Percentiles rank a stretch among this genome's conserved stretches.
Evolutionary conservation across 2,888 invertebrate genomes (phyloP).

Genomic region (Clanis bilineata): DNA sequence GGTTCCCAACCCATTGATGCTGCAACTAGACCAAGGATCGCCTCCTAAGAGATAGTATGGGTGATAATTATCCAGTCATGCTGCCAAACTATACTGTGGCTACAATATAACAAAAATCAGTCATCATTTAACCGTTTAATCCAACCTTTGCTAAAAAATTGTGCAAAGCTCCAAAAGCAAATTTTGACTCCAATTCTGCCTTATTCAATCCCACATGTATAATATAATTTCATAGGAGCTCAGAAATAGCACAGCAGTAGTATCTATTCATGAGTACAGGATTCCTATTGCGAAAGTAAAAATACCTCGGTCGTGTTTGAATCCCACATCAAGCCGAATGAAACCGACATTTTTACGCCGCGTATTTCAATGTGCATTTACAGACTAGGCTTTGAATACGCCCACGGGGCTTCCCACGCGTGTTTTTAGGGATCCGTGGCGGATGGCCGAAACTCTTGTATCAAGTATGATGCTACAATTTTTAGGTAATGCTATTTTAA

Average conservation of each 20-base stretch:
- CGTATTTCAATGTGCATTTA: constrained; percentile 37
- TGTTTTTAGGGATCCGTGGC: background rate
- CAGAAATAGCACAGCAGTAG: background rate
- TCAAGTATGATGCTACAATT: background rate
- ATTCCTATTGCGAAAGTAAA: background rate
- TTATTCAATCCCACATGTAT: background rate
- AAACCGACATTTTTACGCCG: constrained; percentile 42
- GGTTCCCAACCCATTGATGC: too few relatives aligned
- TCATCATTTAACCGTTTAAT: too few relatives aligned
- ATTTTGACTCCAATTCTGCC: too few relatives aligned
- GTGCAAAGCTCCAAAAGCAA: too few relatives aligned
- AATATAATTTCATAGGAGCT: too few relatives aligned
- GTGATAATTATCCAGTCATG: too few relatives aligned
- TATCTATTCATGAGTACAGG: background rate
- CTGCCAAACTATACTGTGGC: too few relatives aligned
- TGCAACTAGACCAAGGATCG: too few relatives aligned
- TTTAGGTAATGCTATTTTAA: background rate
- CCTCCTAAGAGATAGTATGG: too few relatives aligned
- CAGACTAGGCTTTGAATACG: constrained; percentile 26
- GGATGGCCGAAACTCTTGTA: background rate
- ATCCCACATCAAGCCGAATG: constrained; percentile 24
- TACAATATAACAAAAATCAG: too few relatives aligned
- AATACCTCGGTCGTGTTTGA: background rate
- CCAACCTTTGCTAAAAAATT: too few relatives aligned
- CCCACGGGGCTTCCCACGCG: background rate